Evolutionary conservation across 2,888 invertebrate species (phyloP).

Genomic region (Cacoxenus indagator): DNA sequence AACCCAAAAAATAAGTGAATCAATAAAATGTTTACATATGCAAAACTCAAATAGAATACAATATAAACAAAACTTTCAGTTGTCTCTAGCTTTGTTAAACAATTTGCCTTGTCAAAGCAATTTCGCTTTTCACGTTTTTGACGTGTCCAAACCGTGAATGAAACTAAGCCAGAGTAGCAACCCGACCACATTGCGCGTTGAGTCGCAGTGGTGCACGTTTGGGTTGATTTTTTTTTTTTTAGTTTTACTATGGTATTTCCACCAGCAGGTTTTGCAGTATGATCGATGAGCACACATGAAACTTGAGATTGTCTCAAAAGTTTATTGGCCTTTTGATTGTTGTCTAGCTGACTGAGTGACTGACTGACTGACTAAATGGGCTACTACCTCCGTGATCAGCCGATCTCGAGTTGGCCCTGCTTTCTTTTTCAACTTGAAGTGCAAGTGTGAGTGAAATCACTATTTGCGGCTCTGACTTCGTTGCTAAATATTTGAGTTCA

Average conservation of each 20-base stretch:
- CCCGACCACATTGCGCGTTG: neutral
- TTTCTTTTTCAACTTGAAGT: neutral
- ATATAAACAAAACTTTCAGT: neutral
- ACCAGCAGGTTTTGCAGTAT: neutral
- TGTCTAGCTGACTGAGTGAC: slow-evolving; percentile 26
- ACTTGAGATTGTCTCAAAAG: slow-evolving; percentile 19
- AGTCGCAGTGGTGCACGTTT: neutral
- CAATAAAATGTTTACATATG: neutral
- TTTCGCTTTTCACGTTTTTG: neutral
- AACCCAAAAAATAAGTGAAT: neutral
- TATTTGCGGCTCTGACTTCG: neutral
- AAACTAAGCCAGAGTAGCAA: too few species aligned
- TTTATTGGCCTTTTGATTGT: slow-evolving; percentile 12
- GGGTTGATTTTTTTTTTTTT: neutral
- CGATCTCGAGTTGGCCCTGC: neutral
- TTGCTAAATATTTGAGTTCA: neutral
- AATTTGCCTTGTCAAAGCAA: neutral
- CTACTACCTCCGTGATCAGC: slow-evolving; percentile 31
- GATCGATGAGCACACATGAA: slow-evolving; percentile 12
- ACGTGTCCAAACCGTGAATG: too few species aligned
- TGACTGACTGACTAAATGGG: slow-evolving; percentile 31
- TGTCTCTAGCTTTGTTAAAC: neutral
- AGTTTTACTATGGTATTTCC: neutral
- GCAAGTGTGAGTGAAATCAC: neutral
- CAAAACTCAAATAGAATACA: neutral